Conservation (phyloP, 2,888 invertebrate species). For the Caenorhabditis angaria region DNA sequence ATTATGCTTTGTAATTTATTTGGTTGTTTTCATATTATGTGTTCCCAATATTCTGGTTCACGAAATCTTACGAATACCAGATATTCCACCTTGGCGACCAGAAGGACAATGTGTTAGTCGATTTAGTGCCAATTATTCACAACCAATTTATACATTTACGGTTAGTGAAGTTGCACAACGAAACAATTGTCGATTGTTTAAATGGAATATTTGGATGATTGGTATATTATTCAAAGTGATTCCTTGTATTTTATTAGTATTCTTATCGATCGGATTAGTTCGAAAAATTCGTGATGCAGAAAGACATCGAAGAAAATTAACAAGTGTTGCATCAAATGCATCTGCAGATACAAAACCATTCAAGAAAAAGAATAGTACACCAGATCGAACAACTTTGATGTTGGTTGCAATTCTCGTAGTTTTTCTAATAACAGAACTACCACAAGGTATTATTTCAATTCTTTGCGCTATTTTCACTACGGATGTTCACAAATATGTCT, state of each 20-base stretch:
- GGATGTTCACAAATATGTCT: slow-evolving; percentile 58
- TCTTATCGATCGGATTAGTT: slow-evolving; percentile 62
- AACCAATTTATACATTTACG: slow-evolving; percentile 61
- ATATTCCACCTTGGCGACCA: slow-evolving; percentile 37
- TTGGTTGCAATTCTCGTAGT: slow-evolving; percentile 83
- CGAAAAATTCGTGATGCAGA: slow-evolving; percentile 64
- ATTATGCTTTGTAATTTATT: slow-evolving; percentile 56
- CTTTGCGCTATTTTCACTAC: slow-evolving; percentile 67
- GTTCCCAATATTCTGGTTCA: slow-evolving; percentile 69
- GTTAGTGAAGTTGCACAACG: slow-evolving; percentile 55
- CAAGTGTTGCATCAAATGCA: slow-evolving; percentile 44
- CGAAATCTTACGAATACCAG: slow-evolving; percentile 39
- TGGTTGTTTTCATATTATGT: slow-evolving; percentile 60
- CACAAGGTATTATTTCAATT: slow-evolving; percentile 73
- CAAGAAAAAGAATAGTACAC: slow-evolving; percentile 43
- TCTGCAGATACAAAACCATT: slow-evolving; percentile 37
- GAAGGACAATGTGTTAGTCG: slow-evolving; percentile 30
- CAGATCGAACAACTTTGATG: slow-evolving; percentile 81
- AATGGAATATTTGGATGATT: slow-evolving; percentile 69
- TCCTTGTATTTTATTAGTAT: slow-evolving; percentile 64
- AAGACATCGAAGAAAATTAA: slow-evolving; percentile 58
- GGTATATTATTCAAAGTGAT: slow-evolving; percentile 69
- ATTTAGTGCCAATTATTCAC: slow-evolving; percentile 52
- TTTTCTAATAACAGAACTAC: slow-evolving; percentile 82
- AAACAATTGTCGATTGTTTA: slow-evolving; percentile 66